Conservation (phyloP, 2,113 vertebrate species). For the Chloebia gouldiae region DNA sequence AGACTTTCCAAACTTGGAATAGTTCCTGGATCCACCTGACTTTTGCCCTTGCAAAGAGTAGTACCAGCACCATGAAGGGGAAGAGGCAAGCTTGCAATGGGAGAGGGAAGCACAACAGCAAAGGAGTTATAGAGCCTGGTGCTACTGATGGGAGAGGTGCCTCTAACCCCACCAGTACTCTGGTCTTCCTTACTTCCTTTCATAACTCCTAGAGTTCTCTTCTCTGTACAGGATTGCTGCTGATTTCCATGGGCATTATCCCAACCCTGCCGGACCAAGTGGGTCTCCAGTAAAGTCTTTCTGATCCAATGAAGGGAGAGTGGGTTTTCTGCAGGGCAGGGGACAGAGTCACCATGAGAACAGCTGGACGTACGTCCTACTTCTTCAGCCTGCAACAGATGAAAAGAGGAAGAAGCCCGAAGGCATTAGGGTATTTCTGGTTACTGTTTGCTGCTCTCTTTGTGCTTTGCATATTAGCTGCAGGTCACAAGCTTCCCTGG, state of each 20-base stretch:
- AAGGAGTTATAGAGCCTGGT: not conserved
- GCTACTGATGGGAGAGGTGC: not conserved
- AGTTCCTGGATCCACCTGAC: not conserved
- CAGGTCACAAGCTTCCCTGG: not conserved
- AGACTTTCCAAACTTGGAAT: not conserved
- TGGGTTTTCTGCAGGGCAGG: not conserved
- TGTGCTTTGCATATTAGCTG: not conserved
- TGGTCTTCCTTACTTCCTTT: not conserved
- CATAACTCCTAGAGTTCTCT: not conserved
- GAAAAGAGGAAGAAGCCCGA: not conserved
- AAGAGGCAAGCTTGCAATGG: not conserved
- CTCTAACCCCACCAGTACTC: not conserved
- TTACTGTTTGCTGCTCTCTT: constrained; percentile 2
- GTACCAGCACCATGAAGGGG: not conserved
- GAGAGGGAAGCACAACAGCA: not conserved
- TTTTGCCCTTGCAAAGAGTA: not conserved
- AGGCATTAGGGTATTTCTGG: not conserved
- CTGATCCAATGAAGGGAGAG: not conserved
- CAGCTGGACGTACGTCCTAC: fast-evolving
- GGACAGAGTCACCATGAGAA: not conserved
- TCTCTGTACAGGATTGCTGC: not conserved
- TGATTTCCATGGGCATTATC: not conserved
- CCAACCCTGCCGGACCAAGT: not conserved
- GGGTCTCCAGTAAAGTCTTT: not conserved
- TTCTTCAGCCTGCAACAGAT: not conserved